Evolutionary conservation across 2,113 vertebrate species (phyloP).

Genomic region (Ascaphus truei): DNA sequence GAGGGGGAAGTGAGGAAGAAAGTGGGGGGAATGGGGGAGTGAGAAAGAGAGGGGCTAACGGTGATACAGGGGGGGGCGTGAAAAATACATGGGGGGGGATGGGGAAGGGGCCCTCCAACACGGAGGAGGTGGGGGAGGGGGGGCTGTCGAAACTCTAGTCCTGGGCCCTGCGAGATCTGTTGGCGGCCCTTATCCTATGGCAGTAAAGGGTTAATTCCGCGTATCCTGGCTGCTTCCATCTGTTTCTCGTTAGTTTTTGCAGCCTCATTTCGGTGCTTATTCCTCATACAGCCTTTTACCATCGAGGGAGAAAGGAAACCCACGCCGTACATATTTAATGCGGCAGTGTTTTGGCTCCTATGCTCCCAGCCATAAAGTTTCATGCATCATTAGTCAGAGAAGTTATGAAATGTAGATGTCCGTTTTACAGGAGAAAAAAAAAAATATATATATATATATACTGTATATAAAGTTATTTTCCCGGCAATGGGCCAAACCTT

Average conservation of each 20-base stretch:
- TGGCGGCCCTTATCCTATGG: neutral
- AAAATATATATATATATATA: neutral
- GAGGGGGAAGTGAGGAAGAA: too few relatives aligned
- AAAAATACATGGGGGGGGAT: too few relatives aligned
- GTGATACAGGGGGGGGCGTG: too few relatives aligned
- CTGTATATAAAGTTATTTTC: too few relatives aligned
- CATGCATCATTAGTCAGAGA: neutral
- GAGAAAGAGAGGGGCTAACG: too few relatives aligned
- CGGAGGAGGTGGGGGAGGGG: too few relatives aligned
- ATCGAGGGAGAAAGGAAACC: neutral
- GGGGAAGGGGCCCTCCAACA: too few relatives aligned
- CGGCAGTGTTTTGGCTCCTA: neutral
- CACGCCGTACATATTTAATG: neutral
- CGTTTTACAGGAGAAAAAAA: neutral
- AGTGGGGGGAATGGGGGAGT: too few relatives aligned
- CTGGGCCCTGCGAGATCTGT: neutral
- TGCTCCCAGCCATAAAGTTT: neutral
- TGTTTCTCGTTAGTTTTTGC: slow-evolving; percentile 14
- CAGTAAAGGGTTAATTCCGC: neutral
- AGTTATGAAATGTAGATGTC: neutral
- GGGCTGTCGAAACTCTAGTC: too few relatives aligned
- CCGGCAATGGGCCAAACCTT: neutral
- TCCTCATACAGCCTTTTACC: neutral
- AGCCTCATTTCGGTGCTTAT: neutral
- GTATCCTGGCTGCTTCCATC: neutral